Conservation (phyloP, 2,888 invertebrate genomes). For the Heliconius ethilla region DNA sequence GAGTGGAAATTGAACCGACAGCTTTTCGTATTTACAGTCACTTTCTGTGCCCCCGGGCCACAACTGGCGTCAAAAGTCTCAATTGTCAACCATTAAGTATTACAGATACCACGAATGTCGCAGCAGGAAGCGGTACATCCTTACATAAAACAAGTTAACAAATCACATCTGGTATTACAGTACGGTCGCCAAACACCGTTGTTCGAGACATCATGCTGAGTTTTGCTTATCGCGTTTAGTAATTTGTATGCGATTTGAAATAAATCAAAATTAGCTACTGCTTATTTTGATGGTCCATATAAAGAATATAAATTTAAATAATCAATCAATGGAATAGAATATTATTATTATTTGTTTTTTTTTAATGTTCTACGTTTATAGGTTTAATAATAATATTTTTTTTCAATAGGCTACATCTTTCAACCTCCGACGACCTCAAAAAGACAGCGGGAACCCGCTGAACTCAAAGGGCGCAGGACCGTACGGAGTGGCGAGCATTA, state of each 20-base stretch:
- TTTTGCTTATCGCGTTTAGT: constrained; percentile 34
- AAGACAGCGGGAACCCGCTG: too few relatives aligned
- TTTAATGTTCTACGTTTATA: too few relatives aligned
- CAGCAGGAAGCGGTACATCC: constrained; percentile 36
- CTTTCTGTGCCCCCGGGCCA: too few relatives aligned
- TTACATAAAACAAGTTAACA: constrained; percentile 35
- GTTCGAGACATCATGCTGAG: constrained; percentile 40
- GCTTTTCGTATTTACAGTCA: too few relatives aligned
- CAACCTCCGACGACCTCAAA: too few relatives aligned
- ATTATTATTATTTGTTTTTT: too few relatives aligned
- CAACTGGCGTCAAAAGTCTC: background rate
- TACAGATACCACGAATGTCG: constrained; percentile 32
- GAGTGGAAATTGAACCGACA: background rate
- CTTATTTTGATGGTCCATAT: background rate
- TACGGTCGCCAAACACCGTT: constrained; percentile 38
- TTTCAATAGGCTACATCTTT: too few relatives aligned
- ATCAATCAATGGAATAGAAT: background rate
- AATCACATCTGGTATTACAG: constrained; percentile 30
- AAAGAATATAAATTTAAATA: background rate
- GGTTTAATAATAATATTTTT: too few relatives aligned
- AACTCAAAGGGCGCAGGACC: too few relatives aligned
- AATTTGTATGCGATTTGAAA: constrained; percentile 40
- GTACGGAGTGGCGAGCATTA: too few relatives aligned
- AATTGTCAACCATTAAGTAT: background rate
- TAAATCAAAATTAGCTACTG: constrained; percentile 37